Evolutionary conservation across 2,888 invertebrate genomes (phyloP), one percentile per base, ranked within the genome.

Genomic region (Diarsia rubi): DNA sequence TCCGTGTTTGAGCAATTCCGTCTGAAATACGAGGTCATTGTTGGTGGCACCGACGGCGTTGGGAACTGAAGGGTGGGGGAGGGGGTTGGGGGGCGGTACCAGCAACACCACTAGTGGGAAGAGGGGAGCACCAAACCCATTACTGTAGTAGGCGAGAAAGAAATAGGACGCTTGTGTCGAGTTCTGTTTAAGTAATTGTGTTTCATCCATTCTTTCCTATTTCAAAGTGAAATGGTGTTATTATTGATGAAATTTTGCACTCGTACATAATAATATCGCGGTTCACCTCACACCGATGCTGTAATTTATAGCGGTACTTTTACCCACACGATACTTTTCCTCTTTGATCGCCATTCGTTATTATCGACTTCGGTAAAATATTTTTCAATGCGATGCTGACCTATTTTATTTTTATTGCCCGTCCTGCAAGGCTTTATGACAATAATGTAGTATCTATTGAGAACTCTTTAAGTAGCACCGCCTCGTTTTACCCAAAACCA

Each of bases 1-100:
- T 95, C 95, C 92, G 92, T 94, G 94, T 96, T 96, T 94, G 94
- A 95, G 95, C 95, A 96, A 96, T 96, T 96, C 94, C 93, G 92
- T 91, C 95, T 96, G 94, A 96, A 96, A 96, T 96, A 96, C 95
- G 96, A 94, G 96, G 96, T 96, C 96, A 95, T 96, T 96, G 96
- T 95, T 95, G 96, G 95, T 95, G 95, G 95, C 95, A 94, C 93
- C 94, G 93, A 93, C 93, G 93, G 94, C 92, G 92, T 92, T 90
- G 93, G 94, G 91, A 91, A 90, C 91, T 89, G 92, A 88, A 88
- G 92, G 91, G 92, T 86, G 90, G 89, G 89, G 90, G 82, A 78
- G 88, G 87, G 82, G 88, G 78, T 85, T 85, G 88, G 89, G 88
- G 89, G 91, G 91, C 88, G 90, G 90, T 87, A 88, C 90, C 89